phyloP scores from a whole-genome alignment of 2,113 vertebrate genomes.

The Syngnathoides biaculeatus region DNA sequence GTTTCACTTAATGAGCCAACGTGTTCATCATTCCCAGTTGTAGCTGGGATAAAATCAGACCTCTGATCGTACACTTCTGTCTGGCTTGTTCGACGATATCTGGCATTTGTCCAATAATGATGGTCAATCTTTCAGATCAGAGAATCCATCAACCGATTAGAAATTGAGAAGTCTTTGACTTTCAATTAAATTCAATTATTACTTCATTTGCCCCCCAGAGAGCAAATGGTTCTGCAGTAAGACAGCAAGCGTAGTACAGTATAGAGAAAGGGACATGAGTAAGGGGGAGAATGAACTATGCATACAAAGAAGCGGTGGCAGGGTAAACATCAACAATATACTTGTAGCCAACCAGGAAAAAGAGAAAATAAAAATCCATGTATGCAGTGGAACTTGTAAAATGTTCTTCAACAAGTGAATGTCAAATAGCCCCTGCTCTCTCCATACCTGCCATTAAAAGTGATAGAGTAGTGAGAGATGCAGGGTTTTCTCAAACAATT shows the following conservation, averaged over 20 bases:
- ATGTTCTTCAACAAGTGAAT: background rate
- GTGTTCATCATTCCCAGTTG: background rate
- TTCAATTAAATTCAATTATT: background rate
- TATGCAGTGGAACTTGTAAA: background rate
- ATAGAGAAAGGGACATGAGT: too few species aligned
- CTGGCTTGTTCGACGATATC: background rate
- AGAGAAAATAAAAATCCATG: background rate
- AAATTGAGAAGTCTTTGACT: background rate
- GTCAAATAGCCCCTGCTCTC: background rate
- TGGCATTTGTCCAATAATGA: background rate
- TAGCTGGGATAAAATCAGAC: background rate
- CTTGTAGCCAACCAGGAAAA: background rate
- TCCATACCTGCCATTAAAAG: background rate
- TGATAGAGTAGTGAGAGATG: background rate
- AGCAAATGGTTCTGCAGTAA: background rate
- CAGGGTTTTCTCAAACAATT: background rate
- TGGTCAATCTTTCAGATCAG: background rate
- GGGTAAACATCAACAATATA: background rate
- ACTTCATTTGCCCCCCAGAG: background rate
- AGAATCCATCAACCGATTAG: background rate
- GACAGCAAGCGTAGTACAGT: background rate
- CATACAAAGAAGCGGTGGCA: background rate
- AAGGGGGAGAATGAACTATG: background rate
- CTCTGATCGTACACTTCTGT: background rate
- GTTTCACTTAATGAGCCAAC: conserved; percentile 10